phyloP scores from a whole-genome alignment of 2,888 invertebrate species.

The Hydropsyche betteni region DNA sequence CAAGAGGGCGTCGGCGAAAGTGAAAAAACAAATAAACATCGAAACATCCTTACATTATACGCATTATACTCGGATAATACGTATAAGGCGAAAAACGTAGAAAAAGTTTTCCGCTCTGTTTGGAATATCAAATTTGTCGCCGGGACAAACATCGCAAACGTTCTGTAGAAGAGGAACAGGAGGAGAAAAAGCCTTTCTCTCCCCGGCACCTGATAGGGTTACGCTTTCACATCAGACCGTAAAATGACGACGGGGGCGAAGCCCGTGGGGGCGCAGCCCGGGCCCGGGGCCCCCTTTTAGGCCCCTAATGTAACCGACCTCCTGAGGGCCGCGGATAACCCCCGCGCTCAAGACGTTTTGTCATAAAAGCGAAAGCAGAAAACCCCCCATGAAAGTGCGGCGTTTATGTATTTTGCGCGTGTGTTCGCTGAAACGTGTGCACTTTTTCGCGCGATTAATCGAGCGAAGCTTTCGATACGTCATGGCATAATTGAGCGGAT shows the following conservation, averaged over 20 bases:
- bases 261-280: neutral
- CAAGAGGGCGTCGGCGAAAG: too few species aligned
- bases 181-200: neutral
- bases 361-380: slow-evolving; percentile 37
- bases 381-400: too few species aligned
- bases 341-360: slow-evolving; percentile 36
- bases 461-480: too few species aligned
- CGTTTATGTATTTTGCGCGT: too few species aligned
- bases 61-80: too few species aligned
- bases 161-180: slow-evolving; percentile 17
- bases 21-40: too few species aligned
- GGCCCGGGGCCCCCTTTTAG: slow-evolving; percentile 15
- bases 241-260: slow-evolving; percentile 29
- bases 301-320: slow-evolving; percentile 37
- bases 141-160: slow-evolving; percentile 30
- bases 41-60: too few species aligned
- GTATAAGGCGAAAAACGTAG: too few species aligned
- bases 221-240: slow-evolving; percentile 42
- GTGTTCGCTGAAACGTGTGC: too few species aligned
- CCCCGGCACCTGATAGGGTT: slow-evolving; percentile 42
- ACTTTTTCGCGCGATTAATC: too few species aligned
- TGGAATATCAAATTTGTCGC: slow-evolving; percentile 33
- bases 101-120: slow-evolving; percentile 23
- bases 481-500: too few species aligned
- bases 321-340: slow-evolving; percentile 34